A percentile compares a stretch with the other conserved stretches of the same genome.
Conservation (phyloP, 2,797 vertebrate species). For the Taenioides sp. region DNA sequence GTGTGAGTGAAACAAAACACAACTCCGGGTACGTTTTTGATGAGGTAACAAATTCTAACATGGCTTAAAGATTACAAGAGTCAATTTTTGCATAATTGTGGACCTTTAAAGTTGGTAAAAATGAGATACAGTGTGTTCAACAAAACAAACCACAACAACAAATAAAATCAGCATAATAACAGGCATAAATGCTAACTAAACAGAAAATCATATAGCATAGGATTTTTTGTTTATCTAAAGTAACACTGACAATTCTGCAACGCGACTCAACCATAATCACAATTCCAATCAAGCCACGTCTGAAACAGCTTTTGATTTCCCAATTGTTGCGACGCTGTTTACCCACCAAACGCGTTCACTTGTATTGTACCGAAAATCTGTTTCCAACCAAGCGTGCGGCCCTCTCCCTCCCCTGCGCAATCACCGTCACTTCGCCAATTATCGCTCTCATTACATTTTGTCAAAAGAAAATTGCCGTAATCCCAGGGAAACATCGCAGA, state of each 20-base stretch:
- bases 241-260: not conserved
- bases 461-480: constrained; percentile 20
- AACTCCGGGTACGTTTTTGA: too few relatives aligned
- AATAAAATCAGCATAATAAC: too few relatives aligned
- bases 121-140: too few relatives aligned
- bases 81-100: too few relatives aligned
- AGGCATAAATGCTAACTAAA: too few relatives aligned
- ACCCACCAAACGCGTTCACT: not conserved
- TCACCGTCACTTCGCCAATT: constrained; percentile 23
- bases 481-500: constrained; percentile 13
- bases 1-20: too few relatives aligned
- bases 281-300: not conserved
- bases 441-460: constrained; percentile 25
- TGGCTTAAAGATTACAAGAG: too few relatives aligned
- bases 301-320: constrained; percentile 6
- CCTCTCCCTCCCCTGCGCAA: not conserved
- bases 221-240: not conserved
- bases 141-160: too few relatives aligned
- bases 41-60: too few relatives aligned
- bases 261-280: not conserved
- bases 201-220: too few relatives aligned
- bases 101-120: too few relatives aligned
- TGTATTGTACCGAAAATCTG: constrained; percentile 8
- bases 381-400: not conserved
- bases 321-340: constrained; percentile 1